phyloP scores from a whole-genome alignment of 1,140 invertebrate genomes.

The Melanaphis sacchari region DNA sequence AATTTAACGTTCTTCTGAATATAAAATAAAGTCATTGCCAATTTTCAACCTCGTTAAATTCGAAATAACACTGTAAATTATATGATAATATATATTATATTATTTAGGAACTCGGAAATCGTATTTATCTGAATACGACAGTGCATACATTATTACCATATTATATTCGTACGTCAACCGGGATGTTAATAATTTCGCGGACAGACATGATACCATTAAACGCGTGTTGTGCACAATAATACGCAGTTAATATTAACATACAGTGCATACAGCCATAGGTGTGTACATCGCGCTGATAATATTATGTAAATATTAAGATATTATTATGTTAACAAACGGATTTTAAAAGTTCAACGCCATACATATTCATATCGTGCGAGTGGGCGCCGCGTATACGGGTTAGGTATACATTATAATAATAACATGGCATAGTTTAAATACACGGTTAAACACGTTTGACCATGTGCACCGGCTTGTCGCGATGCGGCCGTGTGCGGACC shows the following conservation, averaged over 20 bases:
- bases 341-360: slow-evolving; percentile 9
- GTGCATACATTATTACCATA: background rate
- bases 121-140: background rate
- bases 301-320: slow-evolving; percentile 19
- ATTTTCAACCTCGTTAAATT: background rate
- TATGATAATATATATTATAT: background rate
- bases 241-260: background rate
- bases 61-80: background rate
- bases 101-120: background rate
- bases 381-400: no score
- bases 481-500: background rate
- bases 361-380: background rate
- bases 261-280: background rate
- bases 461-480: background rate
- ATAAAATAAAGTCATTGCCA: slow-evolving; percentile 30
- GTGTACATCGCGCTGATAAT: background rate
- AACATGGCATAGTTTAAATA: background rate
- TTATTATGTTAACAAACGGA: slow-evolving; percentile 22
- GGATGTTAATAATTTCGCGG: background rate
- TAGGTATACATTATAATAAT: background rate
- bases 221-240: background rate
- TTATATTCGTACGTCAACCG: background rate
- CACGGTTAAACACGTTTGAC: slow-evolving; percentile 6
- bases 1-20: slow-evolving; percentile 23
- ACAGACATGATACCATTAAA: slow-evolving; percentile 7